Evolutionary conservation across 2,888 invertebrate genomes (phyloP).

Genomic region (Laspeyria flexula): DNA sequence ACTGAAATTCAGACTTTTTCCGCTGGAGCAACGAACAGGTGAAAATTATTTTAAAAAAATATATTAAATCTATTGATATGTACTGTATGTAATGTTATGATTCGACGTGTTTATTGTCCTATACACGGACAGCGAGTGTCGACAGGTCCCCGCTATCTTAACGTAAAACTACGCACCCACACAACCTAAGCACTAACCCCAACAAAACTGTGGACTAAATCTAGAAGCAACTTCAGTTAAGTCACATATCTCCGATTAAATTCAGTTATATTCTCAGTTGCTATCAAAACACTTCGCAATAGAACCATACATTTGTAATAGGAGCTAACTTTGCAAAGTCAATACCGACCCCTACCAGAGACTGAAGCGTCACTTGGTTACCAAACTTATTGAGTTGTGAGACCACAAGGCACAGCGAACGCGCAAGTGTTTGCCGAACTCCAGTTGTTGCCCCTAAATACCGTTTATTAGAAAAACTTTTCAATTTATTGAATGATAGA

Average conservation of each 20-base stretch:
- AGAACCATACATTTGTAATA: slow-evolving; percentile 28
- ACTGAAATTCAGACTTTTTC: no score
- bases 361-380: slow-evolving; percentile 44
- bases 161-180: no score
- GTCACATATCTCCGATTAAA: background rate
- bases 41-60: no score
- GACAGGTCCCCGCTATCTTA: no score
- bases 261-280: slow-evolving; percentile 4
- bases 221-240: background rate
- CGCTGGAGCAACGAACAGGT: no score
- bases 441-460: slow-evolving; percentile 48
- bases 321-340: slow-evolving; percentile 46
- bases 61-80: no score
- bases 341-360: slow-evolving; percentile 32
- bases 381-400: slow-evolving; percentile 48
- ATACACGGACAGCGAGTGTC: no score
- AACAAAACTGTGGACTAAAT: no score
- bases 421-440: slow-evolving; percentile 40
- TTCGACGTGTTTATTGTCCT: no score
- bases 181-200: no score
- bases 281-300: slow-evolving; percentile 6
- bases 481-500: slow-evolving; percentile 38
- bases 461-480: slow-evolving; percentile 60
- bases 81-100: no score
- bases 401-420: slow-evolving; percentile 32